Conservation (phyloP, 2,113 vertebrate genomes). For the Rafetus swinhoei region DNA sequence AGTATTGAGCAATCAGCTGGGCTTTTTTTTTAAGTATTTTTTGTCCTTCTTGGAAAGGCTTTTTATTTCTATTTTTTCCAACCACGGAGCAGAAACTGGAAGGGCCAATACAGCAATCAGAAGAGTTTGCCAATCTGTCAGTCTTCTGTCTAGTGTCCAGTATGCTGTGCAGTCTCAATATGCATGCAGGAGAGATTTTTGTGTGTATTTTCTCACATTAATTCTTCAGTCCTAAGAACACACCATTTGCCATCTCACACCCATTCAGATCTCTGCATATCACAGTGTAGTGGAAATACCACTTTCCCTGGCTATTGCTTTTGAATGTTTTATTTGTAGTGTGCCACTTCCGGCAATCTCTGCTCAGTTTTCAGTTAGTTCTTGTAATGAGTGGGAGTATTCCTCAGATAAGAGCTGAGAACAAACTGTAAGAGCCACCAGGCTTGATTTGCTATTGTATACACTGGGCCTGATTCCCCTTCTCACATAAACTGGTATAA, state of each 20-base stretch:
- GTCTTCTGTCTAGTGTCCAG: not conserved
- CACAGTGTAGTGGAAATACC: not conserved
- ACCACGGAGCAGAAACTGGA: not conserved
- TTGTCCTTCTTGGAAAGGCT: not conserved
- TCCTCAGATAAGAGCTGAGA: not conserved
- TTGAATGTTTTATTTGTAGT: not conserved
- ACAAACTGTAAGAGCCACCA: not conserved
- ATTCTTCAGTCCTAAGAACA: not conserved
- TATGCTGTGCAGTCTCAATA: not conserved
- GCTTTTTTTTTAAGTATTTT: not conserved
- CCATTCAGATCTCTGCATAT: not conserved
- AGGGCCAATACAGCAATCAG: not conserved
- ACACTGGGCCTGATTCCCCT: fast-evolving
- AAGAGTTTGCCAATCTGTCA: not conserved
- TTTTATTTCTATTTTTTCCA: not conserved
- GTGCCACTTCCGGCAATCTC: not conserved
- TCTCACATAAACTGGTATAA: not conserved
- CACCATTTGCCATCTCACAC: not conserved
- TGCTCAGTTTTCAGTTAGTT: not conserved
- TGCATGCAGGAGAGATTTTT: not conserved
- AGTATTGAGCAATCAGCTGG: fast-evolving
- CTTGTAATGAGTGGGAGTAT: not conserved
- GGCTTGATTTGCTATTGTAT: not conserved
- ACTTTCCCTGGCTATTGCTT: not conserved
- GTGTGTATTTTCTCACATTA: not conserved